Evolutionary conservation across 2,888 invertebrate species (phyloP).

Genomic region (Eretmocerus hayati): DNA sequence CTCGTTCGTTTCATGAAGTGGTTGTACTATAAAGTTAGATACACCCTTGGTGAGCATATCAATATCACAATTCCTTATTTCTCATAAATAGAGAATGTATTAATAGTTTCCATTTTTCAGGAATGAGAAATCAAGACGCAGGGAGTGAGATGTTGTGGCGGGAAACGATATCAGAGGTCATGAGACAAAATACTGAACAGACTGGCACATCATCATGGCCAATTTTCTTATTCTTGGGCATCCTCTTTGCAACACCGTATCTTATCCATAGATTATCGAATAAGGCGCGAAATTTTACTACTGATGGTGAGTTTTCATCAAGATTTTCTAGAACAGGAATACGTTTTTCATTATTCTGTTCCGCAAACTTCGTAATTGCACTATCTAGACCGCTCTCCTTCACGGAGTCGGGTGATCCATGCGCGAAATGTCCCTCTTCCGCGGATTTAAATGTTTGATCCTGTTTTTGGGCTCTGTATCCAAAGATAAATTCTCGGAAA

Average conservation of each 20-base stretch:
- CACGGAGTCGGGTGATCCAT: too few species aligned
- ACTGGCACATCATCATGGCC: constrained; percentile 70
- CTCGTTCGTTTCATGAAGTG: constrained; percentile 73
- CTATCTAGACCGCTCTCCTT: too few species aligned
- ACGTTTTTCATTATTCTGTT: neutral
- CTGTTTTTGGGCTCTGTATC: too few species aligned
- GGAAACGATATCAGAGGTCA: constrained; percentile 42
- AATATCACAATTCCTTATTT: neutral
- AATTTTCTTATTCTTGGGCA: constrained; percentile 78
- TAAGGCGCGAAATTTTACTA: constrained; percentile 27
- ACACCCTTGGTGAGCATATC: constrained; percentile 54
- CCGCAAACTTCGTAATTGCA: too few species aligned
- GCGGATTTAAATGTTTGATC: too few species aligned
- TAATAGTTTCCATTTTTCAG: constrained; percentile 26
- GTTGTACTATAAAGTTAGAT: constrained; percentile 69
- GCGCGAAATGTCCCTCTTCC: too few species aligned
- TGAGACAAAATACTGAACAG: constrained; percentile 31
- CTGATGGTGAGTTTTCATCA: constrained; percentile 29
- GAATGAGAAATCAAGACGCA: constrained; percentile 36
- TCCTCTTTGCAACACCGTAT: constrained; percentile 87
- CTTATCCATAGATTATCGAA: constrained; percentile 48
- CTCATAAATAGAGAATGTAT: neutral
- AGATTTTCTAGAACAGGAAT: neutral
- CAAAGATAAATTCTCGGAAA: too few species aligned
- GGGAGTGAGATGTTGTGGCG: constrained; percentile 41